phyloP scores from a whole-genome alignment of 1,140 invertebrate species.

The Euwallacea similis region DNA sequence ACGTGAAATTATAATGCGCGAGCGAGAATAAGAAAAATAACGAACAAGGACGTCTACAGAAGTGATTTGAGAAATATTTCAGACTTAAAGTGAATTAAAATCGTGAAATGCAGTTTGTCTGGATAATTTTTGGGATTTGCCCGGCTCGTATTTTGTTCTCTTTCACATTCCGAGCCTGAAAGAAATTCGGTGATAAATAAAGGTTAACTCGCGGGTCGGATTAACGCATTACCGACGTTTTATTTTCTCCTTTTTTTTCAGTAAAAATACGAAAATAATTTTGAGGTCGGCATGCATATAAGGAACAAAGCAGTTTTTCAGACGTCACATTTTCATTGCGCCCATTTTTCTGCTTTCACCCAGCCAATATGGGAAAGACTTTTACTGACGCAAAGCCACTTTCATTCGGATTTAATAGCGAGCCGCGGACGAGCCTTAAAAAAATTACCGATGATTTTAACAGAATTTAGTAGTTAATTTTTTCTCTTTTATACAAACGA shows the following conservation, averaged over 20 bases:
- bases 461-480: too few species aligned
- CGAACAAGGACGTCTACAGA: slow-evolving; percentile 42
- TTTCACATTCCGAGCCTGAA: slow-evolving; percentile 30
- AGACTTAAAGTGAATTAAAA: slow-evolving; percentile 47
- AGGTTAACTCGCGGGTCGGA: slow-evolving; percentile 33
- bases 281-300: slow-evolving; percentile 6
- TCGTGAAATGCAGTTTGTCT: slow-evolving; percentile 46
- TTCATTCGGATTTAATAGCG: not conserved
- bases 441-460: too few species aligned
- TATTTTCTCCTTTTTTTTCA: not conserved
- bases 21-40: slow-evolving; percentile 23
- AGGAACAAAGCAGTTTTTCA: slow-evolving; percentile 4
- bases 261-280: slow-evolving; percentile 11
- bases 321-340: not conserved
- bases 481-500: too few species aligned
- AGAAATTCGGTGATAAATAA: slow-evolving; percentile 38
- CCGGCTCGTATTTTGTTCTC: slow-evolving; percentile 37
- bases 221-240: slow-evolving; percentile 31
- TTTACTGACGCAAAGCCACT: not conserved
- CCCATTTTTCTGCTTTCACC: not conserved
- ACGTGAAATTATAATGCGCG: slow-evolving; percentile 39
- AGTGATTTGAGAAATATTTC: slow-evolving; percentile 47
- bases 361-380: not conserved
- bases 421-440: not conserved
- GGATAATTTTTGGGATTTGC: slow-evolving; percentile 45